A percentile compares a stretch with the other conserved stretches of the same genome.
Conservation (phyloP, 2,888 invertebrate genomes). For the Xanthorhoe designata region DNA sequence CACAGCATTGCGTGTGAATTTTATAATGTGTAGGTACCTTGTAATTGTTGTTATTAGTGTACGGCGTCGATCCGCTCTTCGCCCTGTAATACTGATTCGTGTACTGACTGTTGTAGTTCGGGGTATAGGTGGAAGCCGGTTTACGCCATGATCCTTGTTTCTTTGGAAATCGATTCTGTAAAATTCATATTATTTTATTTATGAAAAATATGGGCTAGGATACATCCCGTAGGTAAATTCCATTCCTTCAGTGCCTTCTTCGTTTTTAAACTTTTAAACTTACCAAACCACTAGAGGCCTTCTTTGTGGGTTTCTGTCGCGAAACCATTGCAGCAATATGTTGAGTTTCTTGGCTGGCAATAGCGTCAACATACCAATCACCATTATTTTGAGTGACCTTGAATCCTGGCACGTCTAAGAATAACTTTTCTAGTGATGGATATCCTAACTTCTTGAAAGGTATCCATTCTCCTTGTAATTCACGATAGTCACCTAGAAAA, state of each 20-base stretch:
- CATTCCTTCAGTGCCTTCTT: not conserved
- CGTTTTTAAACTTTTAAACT: constrained; percentile 35
- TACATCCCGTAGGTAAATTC: not conserved
- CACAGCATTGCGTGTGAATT: not conserved
- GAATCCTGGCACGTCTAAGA: constrained; percentile 85
- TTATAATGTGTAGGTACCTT: constrained; percentile 53
- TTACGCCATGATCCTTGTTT: constrained; percentile 79
- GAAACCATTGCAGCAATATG: constrained; percentile 86
- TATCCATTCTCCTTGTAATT: constrained; percentile 87
- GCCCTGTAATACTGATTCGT: constrained; percentile 75
- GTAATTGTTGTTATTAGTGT: constrained; percentile 68
- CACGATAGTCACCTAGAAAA: constrained; percentile 85
- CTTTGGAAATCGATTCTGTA: constrained; percentile 77
- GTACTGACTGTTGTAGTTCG: constrained; percentile 71
- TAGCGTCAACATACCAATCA: constrained; percentile 85
- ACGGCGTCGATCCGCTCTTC: constrained; percentile 57
- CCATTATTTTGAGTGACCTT: constrained; percentile 80
- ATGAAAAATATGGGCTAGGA: no score
- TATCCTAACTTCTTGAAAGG: constrained; percentile 87
- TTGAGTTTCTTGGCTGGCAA: constrained; percentile 84
- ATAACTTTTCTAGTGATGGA: constrained; percentile 84
- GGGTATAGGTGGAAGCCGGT: constrained; percentile 64
- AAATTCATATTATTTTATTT: not conserved
- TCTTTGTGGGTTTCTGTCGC: constrained; percentile 76
- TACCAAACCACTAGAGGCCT: constrained; percentile 66